Evolutionary conservation across 2,113 vertebrate genomes (phyloP).

Genomic region (Sceloporus undulatus): DNA sequence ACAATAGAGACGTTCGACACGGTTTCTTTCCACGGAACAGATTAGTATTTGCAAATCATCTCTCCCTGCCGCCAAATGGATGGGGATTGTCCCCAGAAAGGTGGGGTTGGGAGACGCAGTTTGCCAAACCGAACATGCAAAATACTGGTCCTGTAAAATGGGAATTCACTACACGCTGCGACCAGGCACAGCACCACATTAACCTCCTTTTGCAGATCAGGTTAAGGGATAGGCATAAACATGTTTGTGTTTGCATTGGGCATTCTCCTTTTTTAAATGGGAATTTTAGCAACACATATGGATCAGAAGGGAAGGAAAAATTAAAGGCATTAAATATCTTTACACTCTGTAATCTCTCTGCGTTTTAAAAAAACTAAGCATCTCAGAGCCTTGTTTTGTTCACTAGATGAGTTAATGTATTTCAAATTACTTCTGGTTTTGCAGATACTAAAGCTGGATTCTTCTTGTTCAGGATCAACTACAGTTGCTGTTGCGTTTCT

Average conservation of each 20-base stretch:
- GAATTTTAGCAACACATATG: background rate
- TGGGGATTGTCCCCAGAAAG: too few species aligned
- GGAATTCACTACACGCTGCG: background rate
- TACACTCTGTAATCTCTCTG: background rate
- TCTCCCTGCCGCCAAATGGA: background rate
- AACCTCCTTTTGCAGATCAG: background rate
- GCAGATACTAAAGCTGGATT: too few species aligned
- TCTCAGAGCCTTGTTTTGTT: too few species aligned
- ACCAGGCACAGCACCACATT: too few species aligned
- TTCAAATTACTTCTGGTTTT: too few species aligned
- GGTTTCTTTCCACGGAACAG: background rate
- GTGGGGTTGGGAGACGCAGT: accelerated
- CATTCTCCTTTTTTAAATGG: background rate
- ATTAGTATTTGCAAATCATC: too few species aligned
- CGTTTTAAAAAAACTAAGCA: too few species aligned
- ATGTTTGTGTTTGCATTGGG: background rate
- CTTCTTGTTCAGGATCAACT: too few species aligned
- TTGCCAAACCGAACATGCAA: too few species aligned
- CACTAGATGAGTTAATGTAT: too few species aligned
- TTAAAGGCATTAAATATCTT: background rate
- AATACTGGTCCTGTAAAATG: background rate
- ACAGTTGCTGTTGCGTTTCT: too few species aligned
- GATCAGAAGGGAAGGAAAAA: background rate
- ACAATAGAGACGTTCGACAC: too few species aligned
- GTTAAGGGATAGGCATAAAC: accelerated